Conservation (phyloP, 2,797 vertebrate genomes). For the Syndactyla subalaris region DNA sequence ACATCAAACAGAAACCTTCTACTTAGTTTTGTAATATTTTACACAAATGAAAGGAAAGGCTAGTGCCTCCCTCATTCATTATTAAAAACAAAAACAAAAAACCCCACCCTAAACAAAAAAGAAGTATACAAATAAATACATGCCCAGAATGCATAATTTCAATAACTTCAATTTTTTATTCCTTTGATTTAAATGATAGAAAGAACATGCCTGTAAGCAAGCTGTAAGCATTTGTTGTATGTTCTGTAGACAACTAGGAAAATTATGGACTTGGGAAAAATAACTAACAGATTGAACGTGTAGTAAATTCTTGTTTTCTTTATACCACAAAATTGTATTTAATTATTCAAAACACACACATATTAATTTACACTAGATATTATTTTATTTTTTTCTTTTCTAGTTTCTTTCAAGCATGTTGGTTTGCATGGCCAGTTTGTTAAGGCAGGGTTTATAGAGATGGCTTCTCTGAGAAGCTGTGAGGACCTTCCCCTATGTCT, state of each 20-base stretch:
- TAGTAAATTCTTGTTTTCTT: not conserved
- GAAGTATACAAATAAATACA: not conserved
- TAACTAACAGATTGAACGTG: not conserved
- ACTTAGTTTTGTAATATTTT: not conserved
- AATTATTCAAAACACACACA: not conserved
- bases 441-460: rapidly evolving
- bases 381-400: not conserved
- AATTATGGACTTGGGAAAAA: not conserved
- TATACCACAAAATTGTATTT: not conserved
- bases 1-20: not conserved
- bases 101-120: no score
- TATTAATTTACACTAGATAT: not conserved
- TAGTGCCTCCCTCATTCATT: not conserved
- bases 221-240: not conserved
- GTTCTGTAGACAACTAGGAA: not conserved
- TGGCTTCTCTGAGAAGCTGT: not conserved
- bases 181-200: not conserved
- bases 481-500: not conserved
- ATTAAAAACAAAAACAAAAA: not conserved
- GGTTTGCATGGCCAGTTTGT: not conserved
- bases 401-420: not conserved
- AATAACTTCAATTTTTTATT: not conserved
- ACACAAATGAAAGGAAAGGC: not conserved
- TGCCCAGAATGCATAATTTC: not conserved
- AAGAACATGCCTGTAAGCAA: not conserved